phyloP scores from a whole-genome alignment of 2,888 invertebrate species.

The Argyresthia goedartella region DNA sequence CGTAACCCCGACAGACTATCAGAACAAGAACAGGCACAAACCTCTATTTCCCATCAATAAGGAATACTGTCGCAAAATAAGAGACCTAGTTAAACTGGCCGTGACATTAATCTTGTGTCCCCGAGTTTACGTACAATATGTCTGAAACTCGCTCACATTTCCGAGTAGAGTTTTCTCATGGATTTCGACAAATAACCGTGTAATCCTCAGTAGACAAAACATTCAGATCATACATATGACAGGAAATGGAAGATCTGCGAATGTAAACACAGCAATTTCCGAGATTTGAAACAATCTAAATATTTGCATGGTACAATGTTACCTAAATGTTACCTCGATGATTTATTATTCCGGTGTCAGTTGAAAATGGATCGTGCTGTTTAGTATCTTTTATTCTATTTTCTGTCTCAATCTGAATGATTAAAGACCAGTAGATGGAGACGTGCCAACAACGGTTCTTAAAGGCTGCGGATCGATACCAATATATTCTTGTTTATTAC shows the following conservation, averaged over 20 bases:
- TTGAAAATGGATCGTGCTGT: not conserved
- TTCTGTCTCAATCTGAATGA: constrained; percentile 23
- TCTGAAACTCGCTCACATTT: constrained; percentile 3
- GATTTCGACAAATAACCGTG: constrained; percentile 3
- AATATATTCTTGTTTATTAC: not conserved
- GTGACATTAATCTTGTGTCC: constrained; percentile 1
- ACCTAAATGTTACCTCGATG: not conserved
- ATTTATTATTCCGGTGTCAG: not conserved
- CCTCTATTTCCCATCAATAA: not conserved
- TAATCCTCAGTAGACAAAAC: not conserved
- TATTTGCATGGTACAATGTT: no score
- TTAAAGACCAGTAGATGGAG: constrained; percentile 40
- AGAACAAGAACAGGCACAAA: not conserved
- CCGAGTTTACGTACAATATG: constrained; percentile 3
- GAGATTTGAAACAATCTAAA: no score
- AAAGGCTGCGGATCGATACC: not conserved
- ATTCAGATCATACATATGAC: no score
- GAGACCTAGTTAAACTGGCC: not conserved
- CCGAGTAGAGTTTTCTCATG: not conserved
- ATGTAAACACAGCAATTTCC: no score
- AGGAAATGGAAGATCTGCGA: no score
- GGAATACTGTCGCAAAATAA: not conserved
- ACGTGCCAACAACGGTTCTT: constrained; percentile 29
- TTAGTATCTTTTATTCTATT: not conserved
- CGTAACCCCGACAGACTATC: not conserved